Percentiles rank a stretch among this genome's conserved stretches.
Conservation (phyloP, 1,140 invertebrate genomes). For the Pteromalus puparum region DNA sequence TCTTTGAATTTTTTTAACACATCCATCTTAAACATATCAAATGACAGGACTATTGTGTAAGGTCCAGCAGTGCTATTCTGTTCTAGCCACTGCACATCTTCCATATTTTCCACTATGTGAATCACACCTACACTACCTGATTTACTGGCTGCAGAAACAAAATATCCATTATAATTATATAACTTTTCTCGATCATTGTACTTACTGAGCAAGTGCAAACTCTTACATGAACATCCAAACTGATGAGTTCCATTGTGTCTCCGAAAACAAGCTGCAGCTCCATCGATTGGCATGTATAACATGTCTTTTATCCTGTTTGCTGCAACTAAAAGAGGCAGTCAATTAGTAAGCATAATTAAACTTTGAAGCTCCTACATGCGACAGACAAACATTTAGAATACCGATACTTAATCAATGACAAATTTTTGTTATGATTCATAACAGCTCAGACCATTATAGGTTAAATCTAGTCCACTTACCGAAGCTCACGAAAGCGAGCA, state of each 20-base stretch:
- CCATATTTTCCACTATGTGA: constrained; percentile 80
- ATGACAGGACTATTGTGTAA: constrained; percentile 82
- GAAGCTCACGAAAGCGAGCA: constrained; percentile 37
- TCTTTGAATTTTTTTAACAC: constrained; percentile 74
- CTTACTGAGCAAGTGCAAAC: constrained; percentile 33
- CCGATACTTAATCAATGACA: background rate
- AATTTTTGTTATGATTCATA: constrained; percentile 17
- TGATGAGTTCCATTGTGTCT: constrained; percentile 94
- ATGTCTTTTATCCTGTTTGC: constrained; percentile 83
- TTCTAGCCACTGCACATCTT: constrained; percentile 85
- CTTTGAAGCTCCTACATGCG: background rate
- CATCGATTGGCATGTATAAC: constrained; percentile 87
- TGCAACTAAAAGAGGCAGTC: constrained; percentile 55
- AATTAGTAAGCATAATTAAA: background rate
- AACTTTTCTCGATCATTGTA: constrained; percentile 31
- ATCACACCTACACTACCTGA: constrained; percentile 90
- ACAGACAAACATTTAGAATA: background rate
- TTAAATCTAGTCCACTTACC: constrained; percentile 35
- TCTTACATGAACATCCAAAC: constrained; percentile 92
- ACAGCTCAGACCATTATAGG: background rate
- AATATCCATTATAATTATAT: background rate
- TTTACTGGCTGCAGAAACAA: constrained; percentile 75
- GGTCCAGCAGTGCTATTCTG: constrained; percentile 81
- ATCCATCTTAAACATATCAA: constrained; percentile 78
- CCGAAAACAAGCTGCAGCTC: constrained; percentile 87